Percentiles rank a stretch among this genome's conserved stretches.
Conservation (phyloP, 2,888 invertebrate genomes). For the Gnatocerus cornutus region DNA sequence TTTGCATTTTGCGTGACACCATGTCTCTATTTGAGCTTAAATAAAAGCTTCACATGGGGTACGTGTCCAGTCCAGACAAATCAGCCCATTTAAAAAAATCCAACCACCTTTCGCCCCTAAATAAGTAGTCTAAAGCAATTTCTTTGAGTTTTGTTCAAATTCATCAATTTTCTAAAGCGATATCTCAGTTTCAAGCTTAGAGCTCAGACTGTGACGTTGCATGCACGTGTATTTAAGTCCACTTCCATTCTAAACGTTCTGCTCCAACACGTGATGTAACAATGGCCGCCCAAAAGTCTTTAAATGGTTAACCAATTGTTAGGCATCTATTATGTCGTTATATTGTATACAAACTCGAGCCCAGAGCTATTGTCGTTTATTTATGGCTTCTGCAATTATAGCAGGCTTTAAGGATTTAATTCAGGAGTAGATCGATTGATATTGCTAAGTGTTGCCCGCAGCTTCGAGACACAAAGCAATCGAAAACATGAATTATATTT, state of each 20-base stretch:
- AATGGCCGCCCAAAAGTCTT: constrained; percentile 59
- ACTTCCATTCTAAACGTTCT: constrained; percentile 3
- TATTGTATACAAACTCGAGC: constrained; percentile 62
- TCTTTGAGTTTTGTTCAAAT: constrained; percentile 31
- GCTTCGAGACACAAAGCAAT: constrained; percentile 33
- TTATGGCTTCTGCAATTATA: constrained; percentile 58
- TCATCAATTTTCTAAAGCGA: constrained; percentile 46
- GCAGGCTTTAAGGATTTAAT: constrained; percentile 53
- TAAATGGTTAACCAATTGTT: constrained; percentile 64
- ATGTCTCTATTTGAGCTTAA: constrained; percentile 54
- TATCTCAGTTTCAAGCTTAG: constrained; percentile 44
- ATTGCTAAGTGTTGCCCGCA: constrained; percentile 35
- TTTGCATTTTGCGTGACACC: constrained; percentile 57
- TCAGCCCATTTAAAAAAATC: constrained; percentile 49
- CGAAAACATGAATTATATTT: constrained; percentile 28
- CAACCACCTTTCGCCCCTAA: constrained; percentile 18
- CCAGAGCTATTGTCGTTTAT: constrained; percentile 54
- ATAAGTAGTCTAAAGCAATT: constrained; percentile 39
- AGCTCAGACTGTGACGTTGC: constrained; percentile 39
- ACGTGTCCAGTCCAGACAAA: constrained; percentile 42
- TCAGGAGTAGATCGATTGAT: constrained; percentile 42
- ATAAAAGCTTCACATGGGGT: constrained; percentile 55
- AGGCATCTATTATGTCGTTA: constrained; percentile 62
- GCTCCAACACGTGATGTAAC: constrained; percentile 61
- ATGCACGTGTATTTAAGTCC: neutral